phyloP scores from a whole-genome alignment of 1,140 invertebrate genomes.

The Drosophila teissieri region DNA sequence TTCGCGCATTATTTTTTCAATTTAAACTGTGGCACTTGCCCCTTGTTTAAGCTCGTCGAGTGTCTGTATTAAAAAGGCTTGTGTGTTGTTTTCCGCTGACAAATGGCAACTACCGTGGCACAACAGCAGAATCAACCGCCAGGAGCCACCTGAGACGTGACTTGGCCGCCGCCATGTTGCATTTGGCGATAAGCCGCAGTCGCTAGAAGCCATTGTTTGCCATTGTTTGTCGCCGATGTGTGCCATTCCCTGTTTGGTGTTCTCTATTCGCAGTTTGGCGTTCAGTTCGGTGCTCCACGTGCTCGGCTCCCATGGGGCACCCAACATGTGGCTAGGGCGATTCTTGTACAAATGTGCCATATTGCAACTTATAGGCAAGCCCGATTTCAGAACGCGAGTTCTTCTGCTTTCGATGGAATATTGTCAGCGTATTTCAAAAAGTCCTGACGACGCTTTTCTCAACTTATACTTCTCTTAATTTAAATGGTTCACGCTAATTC shows the following conservation, averaged over 20 bases:
- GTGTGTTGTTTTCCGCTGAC: constrained; percentile 39
- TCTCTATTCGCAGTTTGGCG: constrained; percentile 8
- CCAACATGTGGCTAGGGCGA: constrained; percentile 16
- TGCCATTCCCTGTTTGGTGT: background rate
- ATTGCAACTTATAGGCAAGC: too few relatives aligned
- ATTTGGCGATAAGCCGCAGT: constrained; percentile 55
- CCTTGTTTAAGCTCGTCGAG: constrained; percentile 15
- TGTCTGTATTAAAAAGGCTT: constrained; percentile 42
- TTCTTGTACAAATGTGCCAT: too few relatives aligned
- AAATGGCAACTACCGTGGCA: constrained; percentile 37
- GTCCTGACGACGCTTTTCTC: too few relatives aligned
- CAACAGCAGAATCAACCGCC: constrained; percentile 14
- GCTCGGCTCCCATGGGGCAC: constrained; percentile 6
- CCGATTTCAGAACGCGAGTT: background rate
- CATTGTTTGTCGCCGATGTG: constrained; percentile 16
- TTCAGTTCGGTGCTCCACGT: constrained; percentile 10
- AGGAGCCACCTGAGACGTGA: constrained; percentile 38
- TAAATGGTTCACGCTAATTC: too few relatives aligned
- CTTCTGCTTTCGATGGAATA: background rate
- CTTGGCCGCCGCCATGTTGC: constrained; percentile 51
- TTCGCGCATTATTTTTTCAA: constrained; percentile 55
- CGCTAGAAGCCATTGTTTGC: constrained; percentile 31
- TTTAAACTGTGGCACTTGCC: constrained; percentile 50
- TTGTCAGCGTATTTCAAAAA: too few relatives aligned
- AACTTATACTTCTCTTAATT: too few relatives aligned